Evolutionary conservation across 1,140 invertebrate genomes (phyloP), one percentile per base, ranked within the genome.

Genomic region (Drosophila sturtevanti): DNA sequence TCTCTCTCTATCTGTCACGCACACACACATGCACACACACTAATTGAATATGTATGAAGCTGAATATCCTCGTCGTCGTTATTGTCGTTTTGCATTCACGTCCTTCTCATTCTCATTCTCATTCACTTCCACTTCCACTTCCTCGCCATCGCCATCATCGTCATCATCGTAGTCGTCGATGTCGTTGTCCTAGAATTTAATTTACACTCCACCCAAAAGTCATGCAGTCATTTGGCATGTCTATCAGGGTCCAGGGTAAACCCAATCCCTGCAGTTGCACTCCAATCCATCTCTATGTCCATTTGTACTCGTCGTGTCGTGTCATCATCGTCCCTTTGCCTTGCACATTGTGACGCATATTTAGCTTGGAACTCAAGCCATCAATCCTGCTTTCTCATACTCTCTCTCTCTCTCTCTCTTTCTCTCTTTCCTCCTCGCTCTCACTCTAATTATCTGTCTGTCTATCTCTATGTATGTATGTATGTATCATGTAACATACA

Each of bases 11-110:
- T n/a, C 62, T 55, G 63, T 75, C 52, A 68, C 65, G 63, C 37
- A 59, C 31, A 0, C 66, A 55, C 41, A 68, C 61, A 67, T 70
- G 63, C 41, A 70, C 70, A 41, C 77, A 86, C 76, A 84, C 82
- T 82, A 87, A 89, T 87, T 87, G 82, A 87, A 89, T 87, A 87
- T 87, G 84, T 87, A 87, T 87, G 82, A 86, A 87, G 82, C 82
- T 70, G 78, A 68, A 68, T 63, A 69, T 75, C 68, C 64, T 77
- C 65, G 63, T 66, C 48, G 68, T 67, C 48, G 64, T 77, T 65
- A 61, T 81, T 68, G 77, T 44, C 44, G 38, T 24, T 51, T 38
- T n/a, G 9, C 35, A 44, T 41, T n/a, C 1, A 4, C 18, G 16
- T 48, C n/a, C 16, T 21, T 7, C 16, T 48, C 16, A 9, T 21